Evolutionary conservation across 1,140 invertebrate species (phyloP).

Genomic region (Carposina sasakii): DNA sequence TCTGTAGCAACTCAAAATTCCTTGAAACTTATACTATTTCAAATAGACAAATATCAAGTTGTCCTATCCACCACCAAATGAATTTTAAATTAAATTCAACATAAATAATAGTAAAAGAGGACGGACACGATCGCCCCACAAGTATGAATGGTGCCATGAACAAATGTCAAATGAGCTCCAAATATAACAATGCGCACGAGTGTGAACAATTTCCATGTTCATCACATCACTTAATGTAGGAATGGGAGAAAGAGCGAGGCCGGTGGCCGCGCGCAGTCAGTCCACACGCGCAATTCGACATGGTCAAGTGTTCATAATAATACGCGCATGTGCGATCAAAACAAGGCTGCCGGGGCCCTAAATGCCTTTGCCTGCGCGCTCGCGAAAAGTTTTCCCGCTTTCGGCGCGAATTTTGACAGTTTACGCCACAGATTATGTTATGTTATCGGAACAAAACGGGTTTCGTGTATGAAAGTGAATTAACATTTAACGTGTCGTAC

Average conservation of each 20-base stretch:
- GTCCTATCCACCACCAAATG: too few species aligned
- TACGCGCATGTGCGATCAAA: too few species aligned
- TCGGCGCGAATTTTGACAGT: slow-evolving; percentile 47
- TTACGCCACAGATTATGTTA: slow-evolving; percentile 25
- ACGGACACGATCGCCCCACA: too few species aligned
- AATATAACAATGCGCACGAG: slow-evolving; percentile 29
- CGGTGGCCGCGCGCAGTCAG: slow-evolving; percentile 55
- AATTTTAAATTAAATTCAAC: too few species aligned
- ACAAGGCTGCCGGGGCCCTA: too few species aligned
- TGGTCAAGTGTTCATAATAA: slow-evolving; percentile 65
- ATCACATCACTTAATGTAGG: slow-evolving; percentile 57
- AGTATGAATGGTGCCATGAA: slow-evolving; percentile 20
- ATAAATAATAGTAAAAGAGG: too few species aligned
- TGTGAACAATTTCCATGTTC: slow-evolving; percentile 48
- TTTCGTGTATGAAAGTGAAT: slow-evolving; percentile 63
- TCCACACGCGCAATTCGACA: slow-evolving; percentile 64
- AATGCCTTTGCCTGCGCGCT: too few species aligned
- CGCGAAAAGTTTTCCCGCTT: too few species aligned
- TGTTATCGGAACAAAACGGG: slow-evolving; percentile 31
- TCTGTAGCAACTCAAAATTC: too few species aligned
- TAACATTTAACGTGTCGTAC: slow-evolving; percentile 48
- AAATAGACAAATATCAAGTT: too few species aligned
- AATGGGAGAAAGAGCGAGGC: slow-evolving; percentile 64
- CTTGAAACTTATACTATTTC: too few species aligned
- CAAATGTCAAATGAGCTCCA: slow-evolving; percentile 37